Evolutionary conservation across 2,888 invertebrate genomes (phyloP), one percentile per base, ranked within the genome.

Genomic region (Cataglyphis cursor): DNA sequence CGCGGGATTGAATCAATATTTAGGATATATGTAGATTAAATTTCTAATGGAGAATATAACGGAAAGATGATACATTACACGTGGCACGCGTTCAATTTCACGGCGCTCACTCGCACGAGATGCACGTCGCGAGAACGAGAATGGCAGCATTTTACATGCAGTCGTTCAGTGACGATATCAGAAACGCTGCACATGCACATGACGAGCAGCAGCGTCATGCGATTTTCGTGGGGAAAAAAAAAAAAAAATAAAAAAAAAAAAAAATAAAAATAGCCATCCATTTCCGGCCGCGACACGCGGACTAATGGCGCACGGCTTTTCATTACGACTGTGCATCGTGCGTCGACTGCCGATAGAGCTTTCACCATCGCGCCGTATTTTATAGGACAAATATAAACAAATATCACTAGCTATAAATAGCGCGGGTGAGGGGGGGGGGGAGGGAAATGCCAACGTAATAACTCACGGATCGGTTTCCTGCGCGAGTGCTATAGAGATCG

Each of bases 201-300:
- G 73, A 75, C 78, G 76, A 62, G 75, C 73, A 21, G 76, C 51
- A 62, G 64, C 62, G 62, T 64, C 81, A 75, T 51, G 51, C 76
- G 76, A 81, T 75, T 81, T 81, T 81, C 44, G 59, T 24, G 73
- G 15, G 12, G 15, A 84, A 88, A 88, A 89, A 87, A 87, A 88
- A 24, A 35, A 21, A 24, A 84, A 90, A 90, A 91, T 24, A 87
- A 87, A 88, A 18, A 84, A 88, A 88, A 88, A 87, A 87, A 88
- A 18, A 35, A 21, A 24, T 85, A 90, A 90, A 91, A 89, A 90
- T 68, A 87, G 75, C 84, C 70, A 74, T 80, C 90, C 90, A 90
- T 91, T 91, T 87, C 87, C 84, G 86, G 86, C 57, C 21, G 24
- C 70, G 85, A 75, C 74, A 81, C 85, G 81, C 85, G 81, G 76